A percentile compares a stretch with the other conserved stretches of the same genome.
Evolutionary conservation across 1,140 invertebrate species (phyloP).

Genomic region (Drosophila nigrodunni): DNA sequence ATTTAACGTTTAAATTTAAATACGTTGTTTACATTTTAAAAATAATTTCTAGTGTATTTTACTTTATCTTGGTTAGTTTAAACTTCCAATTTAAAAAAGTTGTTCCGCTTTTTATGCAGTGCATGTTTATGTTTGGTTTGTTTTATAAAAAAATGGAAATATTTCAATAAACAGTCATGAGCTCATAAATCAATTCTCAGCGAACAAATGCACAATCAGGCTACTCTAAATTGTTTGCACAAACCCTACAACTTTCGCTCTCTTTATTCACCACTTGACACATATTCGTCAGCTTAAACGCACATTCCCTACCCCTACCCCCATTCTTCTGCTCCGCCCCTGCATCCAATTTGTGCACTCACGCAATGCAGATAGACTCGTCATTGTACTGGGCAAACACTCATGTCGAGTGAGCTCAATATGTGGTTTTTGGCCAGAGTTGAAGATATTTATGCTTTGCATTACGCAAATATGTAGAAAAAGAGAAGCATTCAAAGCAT

Average conservation of each 20-base stretch:
- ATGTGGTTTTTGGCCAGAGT: constrained; percentile 23
- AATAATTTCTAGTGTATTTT: too few relatives aligned
- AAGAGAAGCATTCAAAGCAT: too few relatives aligned
- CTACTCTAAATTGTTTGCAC: constrained; percentile 46
- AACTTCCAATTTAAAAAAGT: not conserved
- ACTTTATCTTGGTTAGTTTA: not conserved
- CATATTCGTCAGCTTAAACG: constrained; percentile 29
- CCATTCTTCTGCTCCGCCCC: not conserved
- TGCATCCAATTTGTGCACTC: not conserved
- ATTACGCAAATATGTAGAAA: constrained; percentile 27
- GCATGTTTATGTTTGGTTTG: not conserved
- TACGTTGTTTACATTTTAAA: too few relatives aligned
- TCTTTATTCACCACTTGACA: constrained; percentile 55
- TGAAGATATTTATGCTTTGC: constrained; percentile 19
- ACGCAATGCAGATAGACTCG: constrained; percentile 18
- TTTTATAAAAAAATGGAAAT: too few relatives aligned
- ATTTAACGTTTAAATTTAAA: too few relatives aligned
- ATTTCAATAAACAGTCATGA: too few relatives aligned
- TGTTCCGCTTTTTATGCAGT: too few relatives aligned
- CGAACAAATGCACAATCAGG: constrained; percentile 33
- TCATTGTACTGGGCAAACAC: constrained; percentile 29
- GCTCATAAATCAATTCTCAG: constrained; percentile 24
- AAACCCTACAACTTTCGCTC: constrained; percentile 61
- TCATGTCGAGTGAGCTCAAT: constrained; percentile 29
- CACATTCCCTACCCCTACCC: too few relatives aligned